A percentile compares a stretch with the other conserved stretches of the same genome.
phyloP scores from a whole-genome alignment of 2,888 invertebrate genomes.

The Acrobasis consociella region DNA sequence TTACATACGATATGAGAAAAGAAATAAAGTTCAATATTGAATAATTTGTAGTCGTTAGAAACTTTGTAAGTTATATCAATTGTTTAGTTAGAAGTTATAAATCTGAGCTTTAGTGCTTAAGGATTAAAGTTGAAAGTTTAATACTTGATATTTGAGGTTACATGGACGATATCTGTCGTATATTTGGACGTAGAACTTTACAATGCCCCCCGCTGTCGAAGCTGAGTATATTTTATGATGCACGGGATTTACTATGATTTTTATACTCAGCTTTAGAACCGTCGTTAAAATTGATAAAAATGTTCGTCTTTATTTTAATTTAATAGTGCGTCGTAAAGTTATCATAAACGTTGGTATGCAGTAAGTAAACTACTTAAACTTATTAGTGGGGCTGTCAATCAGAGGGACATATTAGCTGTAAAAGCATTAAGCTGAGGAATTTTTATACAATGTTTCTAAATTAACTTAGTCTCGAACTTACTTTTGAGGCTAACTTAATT shows the following conservation, averaged over 20 bases:
- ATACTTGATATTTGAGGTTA: slow-evolving; percentile 33
- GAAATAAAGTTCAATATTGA: not conserved
- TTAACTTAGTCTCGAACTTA: too few relatives aligned
- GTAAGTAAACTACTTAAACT: slow-evolving; percentile 10
- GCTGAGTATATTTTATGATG: slow-evolving; percentile 52
- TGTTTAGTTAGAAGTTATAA: not conserved
- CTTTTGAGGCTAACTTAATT: too few relatives aligned
- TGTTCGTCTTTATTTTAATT: slow-evolving; percentile 46
- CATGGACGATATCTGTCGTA: slow-evolving; percentile 37
- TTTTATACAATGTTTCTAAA: too few relatives aligned
- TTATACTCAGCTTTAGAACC: slow-evolving; percentile 43
- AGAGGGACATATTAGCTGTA: not conserved
- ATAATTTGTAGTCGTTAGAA: not conserved
- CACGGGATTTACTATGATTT: slow-evolving; percentile 45
- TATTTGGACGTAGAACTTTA: slow-evolving; percentile 30
- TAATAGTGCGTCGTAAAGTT: slow-evolving; percentile 27
- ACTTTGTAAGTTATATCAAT: slow-evolving; percentile 10
- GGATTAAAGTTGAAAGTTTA: slow-evolving; percentile 1
- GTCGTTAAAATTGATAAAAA: slow-evolving; percentile 47
- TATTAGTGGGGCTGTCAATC: not conserved
- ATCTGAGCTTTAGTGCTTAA: not conserved
- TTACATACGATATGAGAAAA: not conserved
- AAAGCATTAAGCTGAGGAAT: not conserved
- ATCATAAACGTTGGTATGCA: slow-evolving; percentile 19
- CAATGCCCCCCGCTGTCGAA: slow-evolving; percentile 33